These are phyloP conservation scores for Metridium senile DNA, from an alignment of 92 coral and sea anemone species.

Conservation along the genomic window DNA sequence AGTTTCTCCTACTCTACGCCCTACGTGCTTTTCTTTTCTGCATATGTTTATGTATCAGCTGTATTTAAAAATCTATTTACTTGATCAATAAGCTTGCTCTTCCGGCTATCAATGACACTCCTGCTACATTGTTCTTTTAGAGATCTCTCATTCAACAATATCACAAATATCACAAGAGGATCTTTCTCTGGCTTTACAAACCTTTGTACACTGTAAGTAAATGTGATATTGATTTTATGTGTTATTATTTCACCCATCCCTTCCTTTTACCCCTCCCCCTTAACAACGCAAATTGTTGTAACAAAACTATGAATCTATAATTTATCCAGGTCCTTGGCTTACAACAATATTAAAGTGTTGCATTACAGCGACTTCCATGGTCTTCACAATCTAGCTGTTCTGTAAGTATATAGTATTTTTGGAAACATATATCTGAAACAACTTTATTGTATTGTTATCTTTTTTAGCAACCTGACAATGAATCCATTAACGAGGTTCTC, in stretches of 20 bases:
- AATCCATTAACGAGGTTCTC: slow-evolving; percentile 1
- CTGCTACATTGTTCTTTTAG: too few relatives aligned
- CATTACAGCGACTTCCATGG: background rate
- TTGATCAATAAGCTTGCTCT: too few relatives aligned
- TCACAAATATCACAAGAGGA: background rate
- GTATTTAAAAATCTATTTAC: too few relatives aligned
- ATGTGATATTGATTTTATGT: background rate
- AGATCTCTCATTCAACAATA: background rate
- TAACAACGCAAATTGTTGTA: too few relatives aligned
- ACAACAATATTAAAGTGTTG: background rate
- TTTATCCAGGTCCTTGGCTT: background rate
- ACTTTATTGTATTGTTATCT: background rate
- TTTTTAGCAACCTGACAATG: background rate
- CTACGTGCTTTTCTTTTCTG: too few relatives aligned
- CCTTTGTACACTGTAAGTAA: background rate
- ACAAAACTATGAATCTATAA: too few relatives aligned
- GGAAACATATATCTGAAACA: too few relatives aligned
- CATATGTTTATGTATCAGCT: too few relatives aligned
- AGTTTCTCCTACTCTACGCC: too few relatives aligned
- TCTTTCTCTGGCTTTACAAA: background rate
- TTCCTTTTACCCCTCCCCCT: too few relatives aligned
- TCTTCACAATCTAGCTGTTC: background rate
- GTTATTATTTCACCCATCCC: too few relatives aligned
- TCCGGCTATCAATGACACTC: too few relatives aligned
- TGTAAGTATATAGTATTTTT: background rate